Evolutionary conservation across 2,888 invertebrate species (phyloP).

Genomic region (Apomyelois bistriatella): DNA sequence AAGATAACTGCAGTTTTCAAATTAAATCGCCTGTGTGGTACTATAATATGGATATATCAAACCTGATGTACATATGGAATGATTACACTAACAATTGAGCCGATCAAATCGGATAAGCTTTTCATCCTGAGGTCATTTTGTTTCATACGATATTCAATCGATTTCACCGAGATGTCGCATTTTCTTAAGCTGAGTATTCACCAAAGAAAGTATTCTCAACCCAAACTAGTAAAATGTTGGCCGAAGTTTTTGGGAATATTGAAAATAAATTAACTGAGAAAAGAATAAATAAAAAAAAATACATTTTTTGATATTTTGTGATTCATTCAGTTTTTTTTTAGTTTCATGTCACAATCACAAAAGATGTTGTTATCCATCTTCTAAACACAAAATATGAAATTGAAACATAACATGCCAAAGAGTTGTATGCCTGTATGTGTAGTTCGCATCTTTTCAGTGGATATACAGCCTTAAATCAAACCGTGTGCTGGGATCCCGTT

Average conservation of each 20-base stretch:
- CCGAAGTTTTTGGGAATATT: too few relatives aligned
- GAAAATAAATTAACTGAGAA: too few relatives aligned
- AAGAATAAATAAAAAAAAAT: too few relatives aligned
- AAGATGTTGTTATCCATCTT: too few relatives aligned
- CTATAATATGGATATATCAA: constrained; percentile 25
- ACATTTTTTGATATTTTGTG: too few relatives aligned
- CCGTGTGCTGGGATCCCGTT: constrained; percentile 59
- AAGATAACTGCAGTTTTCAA: too few relatives aligned
- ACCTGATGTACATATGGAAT: constrained; percentile 42
- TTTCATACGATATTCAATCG: constrained; percentile 40
- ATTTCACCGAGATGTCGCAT: constrained; percentile 42
- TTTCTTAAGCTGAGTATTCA: constrained; percentile 25
- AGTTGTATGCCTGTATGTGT: not conserved
- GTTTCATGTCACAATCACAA: too few relatives aligned
- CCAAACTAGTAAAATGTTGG: too few relatives aligned
- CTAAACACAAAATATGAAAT: not conserved
- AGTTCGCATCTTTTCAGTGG: not conserved
- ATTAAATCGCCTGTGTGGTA: constrained; percentile 20
- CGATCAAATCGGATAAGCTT: constrained; percentile 55
- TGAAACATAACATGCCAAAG: not conserved
- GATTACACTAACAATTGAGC: constrained; percentile 58
- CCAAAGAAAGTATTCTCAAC: not conserved
- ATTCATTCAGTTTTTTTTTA: too few relatives aligned
- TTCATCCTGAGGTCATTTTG: constrained; percentile 43
- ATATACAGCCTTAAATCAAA: constrained; percentile 60